Conservation (phyloP, 2,888 invertebrate genomes). For the Belgica antarctica region DNA sequence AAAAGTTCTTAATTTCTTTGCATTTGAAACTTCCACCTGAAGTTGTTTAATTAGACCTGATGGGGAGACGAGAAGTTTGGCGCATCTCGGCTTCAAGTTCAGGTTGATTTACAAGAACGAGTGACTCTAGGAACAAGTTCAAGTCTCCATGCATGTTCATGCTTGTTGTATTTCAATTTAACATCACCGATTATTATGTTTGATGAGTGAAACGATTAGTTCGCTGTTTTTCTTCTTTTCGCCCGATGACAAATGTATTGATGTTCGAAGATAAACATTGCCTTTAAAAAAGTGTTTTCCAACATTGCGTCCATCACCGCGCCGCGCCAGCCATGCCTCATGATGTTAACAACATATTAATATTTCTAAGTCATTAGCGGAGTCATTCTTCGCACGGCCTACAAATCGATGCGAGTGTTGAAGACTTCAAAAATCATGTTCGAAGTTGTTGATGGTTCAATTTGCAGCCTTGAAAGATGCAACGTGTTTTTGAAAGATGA, state of each 20-base stretch:
- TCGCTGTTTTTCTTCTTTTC: too few species aligned
- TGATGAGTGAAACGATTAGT: constrained; percentile 4
- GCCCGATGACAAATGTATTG: constrained; percentile 8
- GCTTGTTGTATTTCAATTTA: neutral
- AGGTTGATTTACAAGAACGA: neutral
- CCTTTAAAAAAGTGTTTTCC: neutral
- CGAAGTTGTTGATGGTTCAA: neutral
- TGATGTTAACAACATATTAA: neutral
- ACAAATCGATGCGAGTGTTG: too few species aligned
- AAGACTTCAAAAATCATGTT: neutral
- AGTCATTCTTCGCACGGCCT: too few species aligned
- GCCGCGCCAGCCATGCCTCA: neutral
- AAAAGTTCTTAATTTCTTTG: constrained; percentile 2
- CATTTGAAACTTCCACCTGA: constrained; percentile 1
- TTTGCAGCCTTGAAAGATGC: neutral
- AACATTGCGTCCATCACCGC: neutral
- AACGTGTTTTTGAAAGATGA: too few species aligned
- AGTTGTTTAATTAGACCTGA: constrained; percentile 10
- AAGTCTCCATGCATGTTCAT: constrained; percentile 1
- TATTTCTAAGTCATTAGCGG: neutral
- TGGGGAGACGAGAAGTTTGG: too few species aligned
- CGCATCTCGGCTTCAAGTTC: neutral
- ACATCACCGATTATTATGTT: neutral
- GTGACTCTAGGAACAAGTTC: neutral
- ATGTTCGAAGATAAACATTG: constrained; percentile 8